A percentile compares a stretch with the other conserved stretches of the same genome.
Evolutionary conservation across 2,888 invertebrate genomes (phyloP).

Genomic region (Spodoptera littoralis): DNA sequence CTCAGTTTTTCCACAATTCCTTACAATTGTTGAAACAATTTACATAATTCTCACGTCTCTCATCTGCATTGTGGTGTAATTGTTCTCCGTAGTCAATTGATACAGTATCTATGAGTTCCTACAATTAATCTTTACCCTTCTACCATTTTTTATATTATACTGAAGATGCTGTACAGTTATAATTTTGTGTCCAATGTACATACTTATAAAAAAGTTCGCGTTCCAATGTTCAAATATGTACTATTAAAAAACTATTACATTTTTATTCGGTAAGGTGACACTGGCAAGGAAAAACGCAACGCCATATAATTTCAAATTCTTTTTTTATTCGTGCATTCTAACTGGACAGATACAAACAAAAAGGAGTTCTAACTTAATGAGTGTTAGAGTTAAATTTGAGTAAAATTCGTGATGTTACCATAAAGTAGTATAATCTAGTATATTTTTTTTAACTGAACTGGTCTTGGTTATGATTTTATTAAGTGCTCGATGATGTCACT

Average conservation of each 20-base stretch:
- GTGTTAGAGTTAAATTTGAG: neutral
- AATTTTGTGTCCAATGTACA: no score
- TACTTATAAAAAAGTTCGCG: no score
- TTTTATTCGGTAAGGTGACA: no score
- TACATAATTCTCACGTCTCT: constrained; percentile 47
- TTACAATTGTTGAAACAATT: constrained; percentile 42
- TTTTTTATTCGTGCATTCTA: neutral
- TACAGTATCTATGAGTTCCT: constrained; percentile 3
- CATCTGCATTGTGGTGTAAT: constrained; percentile 22
- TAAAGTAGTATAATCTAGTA: constrained; percentile 24
- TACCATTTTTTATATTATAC: no score
- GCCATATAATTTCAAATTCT: no score
- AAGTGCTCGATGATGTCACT: constrained; percentile 41
- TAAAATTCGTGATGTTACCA: constrained; percentile 20
- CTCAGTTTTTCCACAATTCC: constrained; percentile 30
- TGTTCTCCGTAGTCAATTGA: constrained; percentile 10
- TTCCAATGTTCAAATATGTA: no score
- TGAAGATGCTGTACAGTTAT: no score
- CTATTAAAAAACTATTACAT: no score
- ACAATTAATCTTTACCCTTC: no score
- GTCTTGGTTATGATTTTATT: constrained; percentile 23
- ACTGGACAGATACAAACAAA: neutral
- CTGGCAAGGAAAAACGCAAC: no score
- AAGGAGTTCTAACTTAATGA: no score
- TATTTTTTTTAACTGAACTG: constrained; percentile 12